A percentile compares a stretch with the other conserved stretches of the same genome.
Conservation (phyloP, 2,797 vertebrate species). For the Helicolenus hilgendorfi region DNA sequence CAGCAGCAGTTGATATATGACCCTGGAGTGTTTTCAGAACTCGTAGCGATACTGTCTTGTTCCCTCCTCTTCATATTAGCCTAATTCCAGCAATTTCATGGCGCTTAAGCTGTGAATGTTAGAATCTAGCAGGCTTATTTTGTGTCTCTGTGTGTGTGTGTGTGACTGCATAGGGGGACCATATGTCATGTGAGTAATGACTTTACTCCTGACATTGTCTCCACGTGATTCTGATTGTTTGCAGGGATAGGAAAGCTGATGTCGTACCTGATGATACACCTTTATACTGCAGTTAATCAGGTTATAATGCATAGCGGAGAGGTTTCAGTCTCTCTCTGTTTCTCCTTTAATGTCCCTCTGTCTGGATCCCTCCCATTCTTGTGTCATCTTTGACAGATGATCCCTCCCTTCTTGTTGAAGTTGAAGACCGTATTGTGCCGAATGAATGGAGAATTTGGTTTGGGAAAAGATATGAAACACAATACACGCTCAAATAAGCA, state of each 20-base stretch:
- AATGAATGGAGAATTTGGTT: neutral
- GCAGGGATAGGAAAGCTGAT: neutral
- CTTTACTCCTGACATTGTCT: neutral
- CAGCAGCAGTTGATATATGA: neutral
- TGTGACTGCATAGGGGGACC: conserved; percentile 21
- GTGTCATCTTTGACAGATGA: neutral
- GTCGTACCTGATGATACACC: neutral
- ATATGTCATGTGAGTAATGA: conserved; percentile 51
- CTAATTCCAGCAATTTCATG: neutral
- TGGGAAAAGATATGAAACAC: neutral
- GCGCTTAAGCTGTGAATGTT: neutral
- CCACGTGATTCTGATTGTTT: conserved; percentile 14
- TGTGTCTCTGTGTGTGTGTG: neutral
- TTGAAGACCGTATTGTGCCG: neutral
- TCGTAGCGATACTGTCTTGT: neutral
- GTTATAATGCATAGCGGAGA: neutral
- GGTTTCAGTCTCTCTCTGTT: neutral
- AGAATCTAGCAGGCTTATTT: neutral
- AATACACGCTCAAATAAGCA: conserved; percentile 5
- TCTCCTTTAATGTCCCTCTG: neutral
- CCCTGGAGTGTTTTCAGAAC: neutral
- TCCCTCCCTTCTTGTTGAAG: neutral
- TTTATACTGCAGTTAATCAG: conserved; percentile 3
- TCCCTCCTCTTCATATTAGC: neutral
- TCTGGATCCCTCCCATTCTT: neutral